Evolutionary conservation across 2,888 invertebrate species (phyloP), one percentile per base, ranked within the genome.

Genomic region (Rotaria sp.): DNA sequence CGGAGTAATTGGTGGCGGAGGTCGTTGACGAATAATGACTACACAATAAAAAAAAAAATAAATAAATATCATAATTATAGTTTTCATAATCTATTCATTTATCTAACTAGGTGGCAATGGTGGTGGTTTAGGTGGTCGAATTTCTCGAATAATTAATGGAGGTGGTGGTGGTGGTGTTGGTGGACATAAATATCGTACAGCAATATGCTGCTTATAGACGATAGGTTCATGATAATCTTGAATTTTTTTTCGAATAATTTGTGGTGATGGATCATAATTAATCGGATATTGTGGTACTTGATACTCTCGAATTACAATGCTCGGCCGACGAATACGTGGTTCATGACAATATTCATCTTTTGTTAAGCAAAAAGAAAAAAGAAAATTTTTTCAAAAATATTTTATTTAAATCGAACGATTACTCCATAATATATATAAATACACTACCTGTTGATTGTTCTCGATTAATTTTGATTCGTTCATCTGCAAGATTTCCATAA

Each of bases 131-230:
- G 26, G 45, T 45, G 21, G 21, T 45, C 80, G 80, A 45, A 80
- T 15, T 45, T 80, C 80, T 45, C 80, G 41, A 45, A 80, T 80
- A 80, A 80, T 80, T 45, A 80, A 45, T n/a, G 80, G 80, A 26
- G 80, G 85, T 38, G 84, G 74, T 35, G 50, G 59, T 45, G 86
- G 86, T 50, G 86, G 86, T 8, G 86, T 86, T n/a, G 86, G 86
- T 55, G 86, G 86, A 57, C 84, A 41, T 41, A 86, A 80, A 84
- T 86, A 86, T 84, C 86, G 84, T 45, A 86, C 84, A 18, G 86
- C 86, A 52, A 86, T 50, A 11, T 86, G 84, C 38, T 86, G 86
- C 30, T 84, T 74, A 80, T 86, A 86, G 2, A 84, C 85, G 67
- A 86, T 50, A 67, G 45, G 50, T 24, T 86, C 67, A 48, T 57